Evolutionary conservation across 2,888 invertebrate species (phyloP).

Genomic region (Ormyrus rosae): DNA sequence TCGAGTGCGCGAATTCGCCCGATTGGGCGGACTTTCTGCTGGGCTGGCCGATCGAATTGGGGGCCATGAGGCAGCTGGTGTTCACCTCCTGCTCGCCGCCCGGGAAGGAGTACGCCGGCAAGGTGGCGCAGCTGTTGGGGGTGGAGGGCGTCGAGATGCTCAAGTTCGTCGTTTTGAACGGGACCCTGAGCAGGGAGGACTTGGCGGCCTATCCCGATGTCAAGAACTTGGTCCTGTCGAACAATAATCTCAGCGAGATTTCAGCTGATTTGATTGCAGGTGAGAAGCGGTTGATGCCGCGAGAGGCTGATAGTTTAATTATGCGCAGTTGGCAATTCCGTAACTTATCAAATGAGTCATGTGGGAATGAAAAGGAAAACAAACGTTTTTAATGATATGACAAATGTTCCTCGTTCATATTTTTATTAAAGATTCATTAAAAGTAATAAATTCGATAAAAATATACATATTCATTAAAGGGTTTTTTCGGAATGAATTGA

Average conservation of each 20-base stretch:
- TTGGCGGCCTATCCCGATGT: constrained; percentile 42
- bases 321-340: not conserved
- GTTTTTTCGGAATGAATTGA: too few species aligned
- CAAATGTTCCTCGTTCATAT: not conserved
- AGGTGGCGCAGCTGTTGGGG: constrained; percentile 45
- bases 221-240: constrained; percentile 35
- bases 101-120: constrained; percentile 11
- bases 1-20: constrained; percentile 48
- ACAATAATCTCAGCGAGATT: constrained; percentile 78
- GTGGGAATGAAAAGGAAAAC: not conserved
- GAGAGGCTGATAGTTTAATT: not conserved
- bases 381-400: not conserved
- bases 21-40: constrained; percentile 53
- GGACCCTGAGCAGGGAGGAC: constrained; percentile 35
- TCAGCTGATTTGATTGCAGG: not conserved
- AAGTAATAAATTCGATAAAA: too few species aligned
- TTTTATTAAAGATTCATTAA: not conserved
- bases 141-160: constrained; percentile 23
- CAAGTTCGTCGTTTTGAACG: constrained; percentile 37
- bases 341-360: not conserved
- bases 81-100: constrained; percentile 47
- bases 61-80: constrained; percentile 24
- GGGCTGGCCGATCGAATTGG: constrained; percentile 8
- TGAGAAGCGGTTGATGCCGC: not conserved
- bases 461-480: too few species aligned